Base-by-base conservation (phyloP, 1,140 invertebrate species). In the Drosophila trapezifrons region DNA sequence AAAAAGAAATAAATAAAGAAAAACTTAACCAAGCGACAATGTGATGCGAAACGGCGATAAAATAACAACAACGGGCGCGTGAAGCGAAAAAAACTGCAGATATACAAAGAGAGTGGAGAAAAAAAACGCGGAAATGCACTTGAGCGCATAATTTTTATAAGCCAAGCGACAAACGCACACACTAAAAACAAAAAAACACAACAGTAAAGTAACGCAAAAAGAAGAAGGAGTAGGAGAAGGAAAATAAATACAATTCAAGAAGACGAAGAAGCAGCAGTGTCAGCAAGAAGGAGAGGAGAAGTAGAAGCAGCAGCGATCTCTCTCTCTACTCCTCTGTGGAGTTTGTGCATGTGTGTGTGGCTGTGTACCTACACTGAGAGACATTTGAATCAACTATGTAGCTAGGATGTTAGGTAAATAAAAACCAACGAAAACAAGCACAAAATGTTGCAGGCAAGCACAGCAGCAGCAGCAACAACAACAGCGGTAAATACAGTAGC, bases 91-190 rank as follows among this genome's bases (percentile, higher is more conserved):
- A 57, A 65, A 65, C 46, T 35, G 45, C 42, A 80, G 71, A 37
- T 57, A 75, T 52, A 62, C 42, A 73, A 76, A 55, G 64, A 25
- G 54, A 43, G 56, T 38, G 29, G 57, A 57, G 49, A 81, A 64
- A 80, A 70, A 71, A 89, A 80, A 87, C 77, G 80, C 85, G 84
- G 85, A 87, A 87, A 87, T 90, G 84, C 85, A 87, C 80, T 87
- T 87, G 79, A 89, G 80, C 84, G 84, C 78, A 86, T 87, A 86
- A 87, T 86, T 87, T 84, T 66, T 86, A 75, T 81, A 85, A 86
- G 63, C 67, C 81, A 85, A 85, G 82, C 82, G 82, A 85, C 81
- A 85, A 71, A 71, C 32, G 66, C 66, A 78, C 42, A 75, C 46
- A 47, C 59, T 22, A 27, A 80, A 66, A 37, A 25, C 22, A 46